Conservation (phyloP, 2,797 vertebrate genomes). For the Notolabrus celidotus region DNA sequence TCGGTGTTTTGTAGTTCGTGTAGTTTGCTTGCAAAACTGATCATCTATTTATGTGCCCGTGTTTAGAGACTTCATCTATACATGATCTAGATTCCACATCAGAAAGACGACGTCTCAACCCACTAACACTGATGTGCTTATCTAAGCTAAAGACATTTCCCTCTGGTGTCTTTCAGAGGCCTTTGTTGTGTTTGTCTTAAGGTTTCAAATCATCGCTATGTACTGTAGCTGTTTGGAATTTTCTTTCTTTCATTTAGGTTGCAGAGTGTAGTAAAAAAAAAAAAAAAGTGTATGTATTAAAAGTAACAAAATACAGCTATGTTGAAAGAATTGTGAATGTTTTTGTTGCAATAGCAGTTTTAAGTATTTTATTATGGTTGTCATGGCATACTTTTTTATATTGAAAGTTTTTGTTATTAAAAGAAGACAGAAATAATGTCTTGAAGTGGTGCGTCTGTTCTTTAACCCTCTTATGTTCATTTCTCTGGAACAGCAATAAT, state of each 20-base stretch:
- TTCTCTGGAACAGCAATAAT: too few relatives aligned
- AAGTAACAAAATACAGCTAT: slow-evolving; percentile 51
- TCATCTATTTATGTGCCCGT: slow-evolving; percentile 56
- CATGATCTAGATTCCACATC: slow-evolving; percentile 9
- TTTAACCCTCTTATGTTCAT: too few relatives aligned
- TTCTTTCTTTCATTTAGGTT: slow-evolving; percentile 46
- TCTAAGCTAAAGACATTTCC: slow-evolving; percentile 28
- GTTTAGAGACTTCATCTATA: slow-evolving; percentile 32
- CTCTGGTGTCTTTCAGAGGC: slow-evolving; percentile 44
- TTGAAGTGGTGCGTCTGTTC: slow-evolving; percentile 6
- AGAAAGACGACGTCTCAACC: slow-evolving; percentile 27
- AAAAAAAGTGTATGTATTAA: slow-evolving; percentile 66
- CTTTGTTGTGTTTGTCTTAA: slow-evolving; percentile 52
- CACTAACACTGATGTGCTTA: slow-evolving; percentile 18
- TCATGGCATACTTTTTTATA: slow-evolving; percentile 65
- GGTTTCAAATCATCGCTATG: slow-evolving; percentile 44
- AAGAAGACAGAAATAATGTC: slow-evolving; percentile 53
- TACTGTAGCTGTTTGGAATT: slow-evolving; percentile 43
- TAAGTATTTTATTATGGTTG: slow-evolving; percentile 65
- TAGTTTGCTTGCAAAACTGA: slow-evolving; percentile 29
- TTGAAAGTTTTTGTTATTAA: slow-evolving; percentile 78
- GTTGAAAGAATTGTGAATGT: slow-evolving; percentile 65
- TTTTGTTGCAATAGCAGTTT: slow-evolving; percentile 70
- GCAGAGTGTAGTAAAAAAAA: slow-evolving; percentile 64
- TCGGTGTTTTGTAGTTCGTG: slow-evolving; percentile 31